phyloP scores from a whole-genome alignment of 2,797 vertebrate genomes.

The Numenius phaeopus region DNA sequence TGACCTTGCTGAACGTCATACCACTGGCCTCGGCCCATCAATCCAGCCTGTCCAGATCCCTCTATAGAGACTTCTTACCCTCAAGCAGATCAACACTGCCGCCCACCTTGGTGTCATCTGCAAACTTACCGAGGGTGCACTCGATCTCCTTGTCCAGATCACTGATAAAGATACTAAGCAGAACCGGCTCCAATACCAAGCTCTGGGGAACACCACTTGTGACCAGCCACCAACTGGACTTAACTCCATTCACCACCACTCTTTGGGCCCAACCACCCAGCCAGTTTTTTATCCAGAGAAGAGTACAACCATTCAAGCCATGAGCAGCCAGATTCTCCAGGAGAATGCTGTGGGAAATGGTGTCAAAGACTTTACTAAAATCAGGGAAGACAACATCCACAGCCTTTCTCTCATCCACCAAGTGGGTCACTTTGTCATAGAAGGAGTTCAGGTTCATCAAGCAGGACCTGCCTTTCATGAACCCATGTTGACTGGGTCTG shows the following conservation, averaged over 20 bases:
- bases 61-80: not conserved
- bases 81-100: not conserved
- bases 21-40: not conserved
- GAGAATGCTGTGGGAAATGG: not conserved
- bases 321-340: not conserved
- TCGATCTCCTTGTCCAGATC: not conserved
- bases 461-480: no score
- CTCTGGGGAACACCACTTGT: not conserved
- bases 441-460: no score
- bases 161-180: not conserved
- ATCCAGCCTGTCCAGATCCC: not conserved
- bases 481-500: no score
- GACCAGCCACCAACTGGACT: not conserved
- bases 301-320: not conserved
- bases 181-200: not conserved
- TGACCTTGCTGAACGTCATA: not conserved
- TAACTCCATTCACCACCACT: not conserved
- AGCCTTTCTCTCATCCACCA: not conserved
- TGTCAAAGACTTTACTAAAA: not conserved
- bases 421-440: not conserved
- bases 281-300: not conserved
- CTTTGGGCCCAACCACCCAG: not conserved
- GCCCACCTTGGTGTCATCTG: not conserved
- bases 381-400: not conserved
- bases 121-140: not conserved